Evolutionary conservation across 2,113 vertebrate genomes (phyloP).

Genomic region (Myodes glareolus): DNA sequence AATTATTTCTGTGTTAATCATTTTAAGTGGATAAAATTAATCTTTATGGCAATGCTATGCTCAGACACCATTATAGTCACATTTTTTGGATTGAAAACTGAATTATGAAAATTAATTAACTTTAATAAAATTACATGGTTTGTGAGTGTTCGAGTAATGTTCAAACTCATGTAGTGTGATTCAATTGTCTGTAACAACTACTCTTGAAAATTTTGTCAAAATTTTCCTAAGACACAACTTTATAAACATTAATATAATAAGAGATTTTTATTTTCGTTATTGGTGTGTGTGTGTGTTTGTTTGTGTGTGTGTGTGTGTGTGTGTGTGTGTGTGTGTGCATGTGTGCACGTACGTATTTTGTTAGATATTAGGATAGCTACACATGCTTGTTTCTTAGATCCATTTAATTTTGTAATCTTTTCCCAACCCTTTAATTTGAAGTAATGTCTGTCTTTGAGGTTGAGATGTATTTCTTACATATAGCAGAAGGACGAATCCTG

Average conservation of each 20-base stretch:
- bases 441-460: no score
- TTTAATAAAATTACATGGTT: background rate
- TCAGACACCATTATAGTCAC: background rate
- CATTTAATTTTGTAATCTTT: no score
- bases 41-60: background rate
- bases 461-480: no score
- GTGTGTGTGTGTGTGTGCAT: background rate
- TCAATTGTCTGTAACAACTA: background rate
- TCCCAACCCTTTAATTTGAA: no score
- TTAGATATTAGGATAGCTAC: no score
- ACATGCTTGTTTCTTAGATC: no score
- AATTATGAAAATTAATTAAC: constrained; percentile 1
- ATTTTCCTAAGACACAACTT: background rate
- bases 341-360: no score
- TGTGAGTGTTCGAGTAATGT: background rate
- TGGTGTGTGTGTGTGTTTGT: background rate
- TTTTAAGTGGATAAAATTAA: constrained; percentile 33
- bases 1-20: background rate
- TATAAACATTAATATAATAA: background rate
- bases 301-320: background rate
- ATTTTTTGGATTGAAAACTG: background rate
- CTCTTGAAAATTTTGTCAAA: background rate
- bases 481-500: no score
- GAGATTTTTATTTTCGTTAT: background rate
- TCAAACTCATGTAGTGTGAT: background rate